Evolutionary conservation across 2,797 vertebrate species (phyloP).

Genomic region (Crax fasciolata): DNA sequence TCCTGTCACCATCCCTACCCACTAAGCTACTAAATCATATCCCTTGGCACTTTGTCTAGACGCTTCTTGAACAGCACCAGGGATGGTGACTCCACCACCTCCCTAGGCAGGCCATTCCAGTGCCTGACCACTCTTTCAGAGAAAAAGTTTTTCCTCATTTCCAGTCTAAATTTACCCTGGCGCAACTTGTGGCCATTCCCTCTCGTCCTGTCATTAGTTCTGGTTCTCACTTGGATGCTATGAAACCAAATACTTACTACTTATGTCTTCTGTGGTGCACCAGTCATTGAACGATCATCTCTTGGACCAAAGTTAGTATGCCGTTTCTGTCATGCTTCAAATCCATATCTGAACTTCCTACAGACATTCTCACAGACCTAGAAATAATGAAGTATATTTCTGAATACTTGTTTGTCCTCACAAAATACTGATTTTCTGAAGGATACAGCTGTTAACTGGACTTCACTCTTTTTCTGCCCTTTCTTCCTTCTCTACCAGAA

Average conservation of each 20-base stretch:
- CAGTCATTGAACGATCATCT: neutral
- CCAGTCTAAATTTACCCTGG: too few relatives aligned
- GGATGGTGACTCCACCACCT: too few relatives aligned
- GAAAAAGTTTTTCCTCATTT: too few relatives aligned
- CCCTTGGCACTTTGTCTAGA: too few relatives aligned
- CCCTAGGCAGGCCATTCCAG: too few relatives aligned
- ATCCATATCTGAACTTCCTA: neutral
- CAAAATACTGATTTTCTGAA: neutral
- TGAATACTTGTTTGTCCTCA: fast-evolving
- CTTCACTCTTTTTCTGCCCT: neutral
- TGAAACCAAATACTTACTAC: slow-evolving; percentile 25
- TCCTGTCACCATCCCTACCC: too few relatives aligned
- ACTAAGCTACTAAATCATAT: too few relatives aligned
- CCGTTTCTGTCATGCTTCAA: neutral
- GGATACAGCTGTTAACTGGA: neutral
- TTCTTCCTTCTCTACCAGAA: neutral
- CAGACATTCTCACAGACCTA: neutral
- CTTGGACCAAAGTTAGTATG: neutral
- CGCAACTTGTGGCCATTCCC: too few relatives aligned
- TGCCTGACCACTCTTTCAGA: too few relatives aligned
- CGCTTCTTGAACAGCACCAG: too few relatives aligned
- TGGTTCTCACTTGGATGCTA: neutral
- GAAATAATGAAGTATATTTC: neutral
- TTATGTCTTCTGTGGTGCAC: neutral
- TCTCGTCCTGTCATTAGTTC: too few relatives aligned